Evolutionary conservation across 92 coral and sea anemone genomes (phyloP), one percentile per base, ranked within the genome.

Genomic region (Hydrozoanthus gracilis): DNA sequence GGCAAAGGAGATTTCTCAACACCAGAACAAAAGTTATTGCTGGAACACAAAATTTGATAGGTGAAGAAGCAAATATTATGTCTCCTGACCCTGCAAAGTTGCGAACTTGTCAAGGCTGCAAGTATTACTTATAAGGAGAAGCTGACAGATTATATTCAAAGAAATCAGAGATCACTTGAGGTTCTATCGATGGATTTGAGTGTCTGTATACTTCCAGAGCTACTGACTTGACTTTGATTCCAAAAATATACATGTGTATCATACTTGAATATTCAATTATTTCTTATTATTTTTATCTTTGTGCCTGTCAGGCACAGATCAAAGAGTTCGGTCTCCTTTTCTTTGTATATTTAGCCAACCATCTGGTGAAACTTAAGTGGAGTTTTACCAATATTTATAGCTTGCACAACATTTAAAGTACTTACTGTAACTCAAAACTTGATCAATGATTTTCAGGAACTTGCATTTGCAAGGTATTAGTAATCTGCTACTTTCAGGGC

Each of bases 1-100:
- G 82, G 86, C 70, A 76, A 79, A 77, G 89, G 86, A 88, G 88
- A 76, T 82, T 90, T 90, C 82, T 58, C 80, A 71, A 45, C 60
- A 80, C 15, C 85, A 15, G 69, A 45, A 4, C 49, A 27, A 4
- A 18, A 64, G 11, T 80, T 52, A 64, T n/a, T 80, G 75, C 74
- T 80, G 62, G 50, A 60, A 62, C 45, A 78, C 50, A 78, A 58
- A 60, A 35, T 58, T 78, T 58, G 71, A 78, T 78, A 15, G 83
- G n/a, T 13, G 68, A 69, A 45, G 51, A 64, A 64, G 74, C 73
- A 80, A 64, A 61, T 9, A 51, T 20, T 18, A 2, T 65, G 3
- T 80, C 60, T 47, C 83, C 83, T 8, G 15, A 78, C 83, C 71
- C 18, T 47, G n/a, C 44, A 39, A 64, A 78, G 61, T 8, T 61